Conservation (phyloP, 2,888 invertebrate genomes). For the Gandaritis pyraliata region DNA sequence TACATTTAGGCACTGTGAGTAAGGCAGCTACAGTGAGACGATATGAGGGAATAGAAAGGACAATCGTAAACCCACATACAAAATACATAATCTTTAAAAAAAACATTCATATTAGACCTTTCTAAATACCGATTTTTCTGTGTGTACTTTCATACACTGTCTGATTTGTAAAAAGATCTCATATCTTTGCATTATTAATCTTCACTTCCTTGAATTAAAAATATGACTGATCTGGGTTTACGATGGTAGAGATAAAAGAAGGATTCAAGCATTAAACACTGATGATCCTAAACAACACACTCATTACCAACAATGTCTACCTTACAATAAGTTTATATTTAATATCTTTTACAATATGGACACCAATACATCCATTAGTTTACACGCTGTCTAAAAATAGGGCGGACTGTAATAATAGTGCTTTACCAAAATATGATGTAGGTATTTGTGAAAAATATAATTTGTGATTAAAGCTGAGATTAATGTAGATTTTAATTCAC, state of each 20-base stretch:
- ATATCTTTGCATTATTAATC: no score
- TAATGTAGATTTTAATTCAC: conserved; percentile 52
- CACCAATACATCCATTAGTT: conserved; percentile 46
- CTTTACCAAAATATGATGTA: conserved; percentile 64
- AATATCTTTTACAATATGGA: conserved; percentile 49
- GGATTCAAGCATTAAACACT: conserved; percentile 34
- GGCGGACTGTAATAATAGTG: conserved; percentile 76
- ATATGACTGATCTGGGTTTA: conserved; percentile 19
- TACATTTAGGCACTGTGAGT: conserved; percentile 91
- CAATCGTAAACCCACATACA: conserved; percentile 30
- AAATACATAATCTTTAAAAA: not conserved
- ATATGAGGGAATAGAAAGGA: conserved; percentile 67
- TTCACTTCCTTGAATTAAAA: not conserved
- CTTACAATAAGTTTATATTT: conserved; percentile 24
- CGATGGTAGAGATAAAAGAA: conserved; percentile 22
- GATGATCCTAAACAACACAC: conserved; percentile 42
- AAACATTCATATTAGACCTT: not conserved
- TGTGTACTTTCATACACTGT: no score
- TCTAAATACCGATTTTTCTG: not conserved
- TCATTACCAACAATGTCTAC: conserved; percentile 30
- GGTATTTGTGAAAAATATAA: conserved; percentile 64
- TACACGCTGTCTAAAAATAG: conserved; percentile 75
- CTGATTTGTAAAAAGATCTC: no score
- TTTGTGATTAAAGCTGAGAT: conserved; percentile 71
- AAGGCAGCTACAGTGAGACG: conserved; percentile 93